These are phyloP conservation scores for Silurus lanzhouensis DNA, from an alignment of 2,797 vertebrate genomes.

Conservation along the genomic window DNA sequence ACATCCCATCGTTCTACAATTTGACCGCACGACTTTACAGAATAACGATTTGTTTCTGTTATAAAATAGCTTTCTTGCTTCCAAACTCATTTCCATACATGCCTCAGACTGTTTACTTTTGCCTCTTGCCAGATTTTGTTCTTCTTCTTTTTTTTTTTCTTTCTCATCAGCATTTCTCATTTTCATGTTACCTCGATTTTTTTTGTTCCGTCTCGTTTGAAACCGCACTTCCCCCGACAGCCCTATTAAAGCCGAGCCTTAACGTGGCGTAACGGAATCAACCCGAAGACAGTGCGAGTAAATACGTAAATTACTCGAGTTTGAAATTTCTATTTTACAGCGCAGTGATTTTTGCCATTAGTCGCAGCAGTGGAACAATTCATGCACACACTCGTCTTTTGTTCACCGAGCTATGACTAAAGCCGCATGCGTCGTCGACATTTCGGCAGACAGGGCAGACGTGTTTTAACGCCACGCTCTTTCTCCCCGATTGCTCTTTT, in stretches of 20 bases:
- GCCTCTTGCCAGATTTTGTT: not conserved
- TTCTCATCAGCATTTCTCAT: conserved; percentile 8
- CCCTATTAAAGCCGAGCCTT: conserved; percentile 66
- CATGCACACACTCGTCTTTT: conserved; percentile 71
- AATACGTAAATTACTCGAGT: conserved; percentile 84
- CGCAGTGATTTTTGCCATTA: conserved; percentile 78
- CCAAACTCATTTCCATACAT: not conserved
- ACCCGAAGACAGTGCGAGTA: conserved; percentile 66
- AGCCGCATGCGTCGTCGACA: conserved; percentile 58
- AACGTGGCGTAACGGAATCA: conserved; percentile 69
- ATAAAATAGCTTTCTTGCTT: not conserved
- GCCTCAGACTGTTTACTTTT: conserved; percentile 24
- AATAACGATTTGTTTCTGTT: conserved; percentile 9
- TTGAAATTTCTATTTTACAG: conserved; percentile 85
- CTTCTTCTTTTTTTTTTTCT: not conserved
- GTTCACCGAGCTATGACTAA: conserved; percentile 80
- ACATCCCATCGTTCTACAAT: not conserved
- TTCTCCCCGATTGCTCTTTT: conserved; percentile 53
- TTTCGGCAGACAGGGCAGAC: conserved; percentile 58
- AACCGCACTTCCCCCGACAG: conserved; percentile 56
- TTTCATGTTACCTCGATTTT: conserved; percentile 39
- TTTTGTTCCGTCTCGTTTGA: not conserved
- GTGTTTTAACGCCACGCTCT: conserved; percentile 70
- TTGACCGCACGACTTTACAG: not conserved
- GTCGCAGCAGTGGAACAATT: conserved; percentile 75